Base-by-base conservation (phyloP, 2,888 invertebrate species). In the Limenitis arthemis region DNA sequence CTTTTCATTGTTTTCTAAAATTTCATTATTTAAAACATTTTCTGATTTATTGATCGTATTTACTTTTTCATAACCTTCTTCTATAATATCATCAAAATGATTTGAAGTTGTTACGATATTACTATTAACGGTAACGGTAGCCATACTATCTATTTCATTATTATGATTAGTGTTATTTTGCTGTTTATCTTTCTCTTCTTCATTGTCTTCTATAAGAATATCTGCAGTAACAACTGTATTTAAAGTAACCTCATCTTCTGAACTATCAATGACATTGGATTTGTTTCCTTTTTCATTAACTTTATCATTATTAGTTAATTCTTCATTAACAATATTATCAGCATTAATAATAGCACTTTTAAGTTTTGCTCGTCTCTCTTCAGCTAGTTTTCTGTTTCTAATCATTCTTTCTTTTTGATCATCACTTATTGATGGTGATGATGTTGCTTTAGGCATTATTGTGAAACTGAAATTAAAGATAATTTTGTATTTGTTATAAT, bases 331-430 rank as follows among this genome's bases (percentile, higher is more conserved):
- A 49, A 44, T 60, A 8, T 38, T 53, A 52, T 50, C 52, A 41
- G 36, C 40, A 29, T 40, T 57, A 11, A 41, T 46, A 40, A 42
- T 42, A 44, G 47, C 56, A 62, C 73, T 72, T 63, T 81, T 74
- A 8, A 87, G 66, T 65, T 85, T 88, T 0, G 89, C 89, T 46
- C 89, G 76, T 57, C 88, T 85, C 67, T 92, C 90, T 72, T 91
- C 88, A 0, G 93, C 93, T 42, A 90, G 58, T 62, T 85, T 83
- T 47, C 90, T 86, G 67, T 93, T 94, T 60, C 88, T 88, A 29
- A 92, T 88, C 75, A 94, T 91, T 65, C 90, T 88, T 47, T 91
- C 89, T 61, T 88, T 86, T 65, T 91, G 90, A 57, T 91, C 93
- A 1, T 91, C 88, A 36, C 72, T 86, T 41, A 86, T 84, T 6